Base-by-base conservation (phyloP, 2,113 vertebrate species). In the Cairina moschata region DNA sequence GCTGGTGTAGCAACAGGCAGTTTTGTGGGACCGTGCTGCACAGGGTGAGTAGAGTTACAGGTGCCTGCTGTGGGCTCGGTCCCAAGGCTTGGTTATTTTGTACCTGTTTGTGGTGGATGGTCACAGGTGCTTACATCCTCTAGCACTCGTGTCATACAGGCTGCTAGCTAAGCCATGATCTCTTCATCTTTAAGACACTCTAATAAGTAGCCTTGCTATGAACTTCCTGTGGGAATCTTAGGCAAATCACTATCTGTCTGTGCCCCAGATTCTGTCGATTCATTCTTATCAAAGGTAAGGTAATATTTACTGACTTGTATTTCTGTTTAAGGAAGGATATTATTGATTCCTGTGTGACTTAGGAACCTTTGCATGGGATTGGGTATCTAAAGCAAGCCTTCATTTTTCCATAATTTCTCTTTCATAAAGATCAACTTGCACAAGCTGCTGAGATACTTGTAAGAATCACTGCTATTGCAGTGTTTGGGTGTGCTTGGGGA, bases 251-350 rank as follows among this genome's bases (percentile, higher is more conserved):
- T 3, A 88, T 96, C 87, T 90, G 79, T 83, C 93, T 93, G 34
- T 87, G 92, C 58, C 93, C 83, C 88, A 95, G 58, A 96, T 96
- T 92, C 91, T 74, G 16, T 32, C 91, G 50, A 36, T 48, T 48
- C 46, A 11, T 22, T 48, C 46, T 48, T 48, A 48, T 21, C 58
- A 32, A 78, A 92, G 36, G 29, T 79, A 67, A 83, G 62, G 31
- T 78, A 56, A n/a, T 68, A 36, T 56, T 90, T 91, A 55, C 65
- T 80, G 55, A 77, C 79, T 31, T 65, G 34, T 32, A 46, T 52
- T 81, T 86, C 66, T 91, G 3, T 38, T 91, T 72, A 86, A 38
- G 32, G 38, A 16, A 75, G 56, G 32, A 11, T 26, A 15, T 23
- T 76, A 38, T 17, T 22, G 28, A 48, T 60, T 77, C 16, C 15